These are phyloP conservation scores for Lycocerus yunnanus DNA, from an alignment of 2,888 invertebrate genomes.

Conservation along the genomic window DNA sequence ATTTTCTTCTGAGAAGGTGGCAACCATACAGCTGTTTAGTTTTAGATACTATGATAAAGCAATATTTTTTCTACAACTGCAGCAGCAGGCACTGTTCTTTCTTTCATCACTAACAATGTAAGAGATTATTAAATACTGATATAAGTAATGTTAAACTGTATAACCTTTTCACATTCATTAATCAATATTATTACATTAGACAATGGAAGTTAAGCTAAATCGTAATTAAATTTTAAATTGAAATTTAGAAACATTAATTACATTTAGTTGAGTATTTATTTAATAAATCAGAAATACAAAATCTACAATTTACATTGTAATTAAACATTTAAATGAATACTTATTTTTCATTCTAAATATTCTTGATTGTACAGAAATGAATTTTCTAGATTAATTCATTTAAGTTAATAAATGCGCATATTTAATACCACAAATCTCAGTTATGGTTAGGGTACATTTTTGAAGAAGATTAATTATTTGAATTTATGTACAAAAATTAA, in stretches of 20 bases:
- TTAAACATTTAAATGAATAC: conserved; percentile 18
- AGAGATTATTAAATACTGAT: not conserved
- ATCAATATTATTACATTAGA: not conserved
- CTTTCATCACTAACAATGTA: not conserved
- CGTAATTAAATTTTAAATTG: not conserved
- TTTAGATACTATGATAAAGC: too few relatives aligned
- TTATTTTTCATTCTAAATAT: not conserved
- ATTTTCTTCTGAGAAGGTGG: too few relatives aligned
- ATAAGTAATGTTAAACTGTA: not conserved
- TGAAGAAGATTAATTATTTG: conserved; percentile 9
- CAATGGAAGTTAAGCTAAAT: not conserved
- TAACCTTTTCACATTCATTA: not conserved
- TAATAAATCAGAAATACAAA: conserved; percentile 1
- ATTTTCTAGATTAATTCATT: conserved; percentile 15
- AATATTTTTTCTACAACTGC: too few relatives aligned
- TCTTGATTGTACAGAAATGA: not conserved
- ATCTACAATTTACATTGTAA: conserved; percentile 13
- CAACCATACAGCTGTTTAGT: too few relatives aligned
- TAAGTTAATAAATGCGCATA: conserved; percentile 15
- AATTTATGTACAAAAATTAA: not conserved
- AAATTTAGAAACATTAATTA: not conserved
- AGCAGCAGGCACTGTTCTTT: too few relatives aligned
- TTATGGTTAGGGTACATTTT: not conserved
- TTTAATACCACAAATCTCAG: conserved; percentile 8
- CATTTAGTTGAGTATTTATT: not conserved